These are phyloP conservation scores for Hyppa rectilinea DNA, from an alignment of 2,888 invertebrate species.

Conservation along the genomic window DNA sequence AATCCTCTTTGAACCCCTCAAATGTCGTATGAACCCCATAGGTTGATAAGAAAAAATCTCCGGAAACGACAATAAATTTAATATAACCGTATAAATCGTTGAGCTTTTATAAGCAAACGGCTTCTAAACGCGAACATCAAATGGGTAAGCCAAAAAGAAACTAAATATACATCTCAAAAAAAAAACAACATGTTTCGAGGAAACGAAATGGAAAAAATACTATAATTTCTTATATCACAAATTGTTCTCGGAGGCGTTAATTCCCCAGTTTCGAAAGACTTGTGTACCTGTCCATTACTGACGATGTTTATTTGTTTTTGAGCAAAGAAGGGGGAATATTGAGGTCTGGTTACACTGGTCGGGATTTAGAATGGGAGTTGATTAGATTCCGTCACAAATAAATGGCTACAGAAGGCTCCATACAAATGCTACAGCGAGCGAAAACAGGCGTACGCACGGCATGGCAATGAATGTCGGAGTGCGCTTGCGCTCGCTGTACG, in stretches of 20 bases:
- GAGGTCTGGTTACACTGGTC: constrained; percentile 59
- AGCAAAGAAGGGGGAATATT: constrained; percentile 1
- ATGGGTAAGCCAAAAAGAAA: too few species aligned
- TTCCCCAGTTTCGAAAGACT: constrained; percentile 52
- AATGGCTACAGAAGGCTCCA: not conserved
- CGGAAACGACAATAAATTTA: too few species aligned
- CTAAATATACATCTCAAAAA: too few species aligned
- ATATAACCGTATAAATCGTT: too few species aligned
- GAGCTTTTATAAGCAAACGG: too few species aligned
- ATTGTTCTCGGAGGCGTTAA: constrained; percentile 50
- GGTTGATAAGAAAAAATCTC: too few species aligned
- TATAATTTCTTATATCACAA: constrained; percentile 47
- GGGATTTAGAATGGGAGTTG: constrained; percentile 65
- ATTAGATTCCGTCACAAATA: constrained; percentile 58
- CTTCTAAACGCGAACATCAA: too few species aligned
- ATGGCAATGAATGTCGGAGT: not conserved
- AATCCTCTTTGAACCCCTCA: too few species aligned
- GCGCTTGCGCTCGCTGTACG: not conserved
- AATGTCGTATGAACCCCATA: too few species aligned
- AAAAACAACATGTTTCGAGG: too few species aligned
- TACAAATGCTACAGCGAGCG: not conserved
- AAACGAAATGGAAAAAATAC: too few species aligned
- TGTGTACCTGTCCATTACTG: constrained; percentile 43
- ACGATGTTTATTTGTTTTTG: constrained; percentile 26
- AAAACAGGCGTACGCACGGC: not conserved